Evolutionary conservation across 2,888 invertebrate species (phyloP).

Genomic region (Lasioglossum morio): DNA sequence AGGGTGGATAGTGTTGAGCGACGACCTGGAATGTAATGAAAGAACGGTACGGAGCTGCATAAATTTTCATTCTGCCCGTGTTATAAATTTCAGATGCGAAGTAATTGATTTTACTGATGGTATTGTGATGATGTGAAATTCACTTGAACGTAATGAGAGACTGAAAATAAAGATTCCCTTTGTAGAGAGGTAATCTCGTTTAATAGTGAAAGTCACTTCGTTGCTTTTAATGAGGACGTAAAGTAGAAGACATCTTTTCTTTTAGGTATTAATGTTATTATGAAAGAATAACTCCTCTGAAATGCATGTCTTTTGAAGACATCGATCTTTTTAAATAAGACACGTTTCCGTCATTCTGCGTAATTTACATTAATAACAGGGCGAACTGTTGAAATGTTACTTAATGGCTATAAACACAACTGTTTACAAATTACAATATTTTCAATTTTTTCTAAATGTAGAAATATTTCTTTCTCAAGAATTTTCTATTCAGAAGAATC

Average conservation of each 20-base stretch:
- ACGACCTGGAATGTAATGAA: slow-evolving; percentile 26
- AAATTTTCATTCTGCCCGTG: slow-evolving; percentile 19
- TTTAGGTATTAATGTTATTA: background rate
- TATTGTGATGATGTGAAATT: background rate
- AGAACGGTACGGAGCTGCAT: slow-evolving; percentile 35
- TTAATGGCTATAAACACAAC: background rate
- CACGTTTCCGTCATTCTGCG: background rate
- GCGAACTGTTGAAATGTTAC: too few relatives aligned
- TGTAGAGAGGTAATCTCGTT: background rate
- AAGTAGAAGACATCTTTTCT: background rate
- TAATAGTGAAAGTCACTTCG: background rate
- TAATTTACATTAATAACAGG: background rate
- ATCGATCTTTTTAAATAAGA: background rate
- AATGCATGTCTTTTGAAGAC: background rate
- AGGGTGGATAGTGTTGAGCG: slow-evolving; percentile 19
- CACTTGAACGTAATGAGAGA: background rate
- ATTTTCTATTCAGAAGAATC: background rate
- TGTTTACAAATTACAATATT: background rate
- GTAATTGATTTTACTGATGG: background rate
- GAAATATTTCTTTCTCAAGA: background rate
- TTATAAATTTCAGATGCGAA: background rate
- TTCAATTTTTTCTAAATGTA: background rate
- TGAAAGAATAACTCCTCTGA: background rate
- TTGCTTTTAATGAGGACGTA: background rate
- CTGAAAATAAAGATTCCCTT: background rate